Evolutionary conservation across 2,888 invertebrate species (phyloP), one percentile per base, ranked within the genome.

Genomic region (Atethmia centrago): DNA sequence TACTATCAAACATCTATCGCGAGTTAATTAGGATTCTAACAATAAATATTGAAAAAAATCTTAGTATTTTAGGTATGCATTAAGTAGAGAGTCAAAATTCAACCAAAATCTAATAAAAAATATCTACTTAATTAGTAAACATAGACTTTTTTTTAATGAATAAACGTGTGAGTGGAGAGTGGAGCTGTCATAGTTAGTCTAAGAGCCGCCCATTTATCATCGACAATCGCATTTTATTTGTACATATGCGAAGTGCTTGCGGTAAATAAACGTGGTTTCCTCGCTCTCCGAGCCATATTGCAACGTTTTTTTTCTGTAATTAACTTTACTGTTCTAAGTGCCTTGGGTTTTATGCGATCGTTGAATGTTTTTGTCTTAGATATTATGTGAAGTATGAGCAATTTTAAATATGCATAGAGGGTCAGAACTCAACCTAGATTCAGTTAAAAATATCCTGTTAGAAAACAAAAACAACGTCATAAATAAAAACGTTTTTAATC

Each of bases 201-300:
- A 42, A 66, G 73, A 83, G 55, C 66, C n/a, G 19, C 36, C 25
- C 56, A 74, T 74, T 49, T 49, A 55, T 74, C 74, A 77, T 61
- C 47, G 61, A 53, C 61, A 49, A 47, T 25, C 40, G 31, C 58
- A 64, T 47, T 72, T 79, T 77, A 73, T 76, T 58, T 71, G 56
- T 62, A 51, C 71, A 36, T 36, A 36, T 36, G 7, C 2, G 36
- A 31, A 31, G 31, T 31, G 36, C 36, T 36, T 36, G 36, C 4
- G 2, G 36, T 0, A 36, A 36, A 36, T 36, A 36, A 36, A 36
- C 36, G 7, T 7, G 36, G 36, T 36, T 36, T 36, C 36, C 36
- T 36, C 36, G 3, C 36, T 36, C 36, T 36, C 36, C 36, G 36
- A 36, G 7, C 3, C 3, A 36, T 36, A 36, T 36, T 36, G 36